Conservation (phyloP, 1,140 invertebrate genomes). For the Radopholus similis region DNA sequence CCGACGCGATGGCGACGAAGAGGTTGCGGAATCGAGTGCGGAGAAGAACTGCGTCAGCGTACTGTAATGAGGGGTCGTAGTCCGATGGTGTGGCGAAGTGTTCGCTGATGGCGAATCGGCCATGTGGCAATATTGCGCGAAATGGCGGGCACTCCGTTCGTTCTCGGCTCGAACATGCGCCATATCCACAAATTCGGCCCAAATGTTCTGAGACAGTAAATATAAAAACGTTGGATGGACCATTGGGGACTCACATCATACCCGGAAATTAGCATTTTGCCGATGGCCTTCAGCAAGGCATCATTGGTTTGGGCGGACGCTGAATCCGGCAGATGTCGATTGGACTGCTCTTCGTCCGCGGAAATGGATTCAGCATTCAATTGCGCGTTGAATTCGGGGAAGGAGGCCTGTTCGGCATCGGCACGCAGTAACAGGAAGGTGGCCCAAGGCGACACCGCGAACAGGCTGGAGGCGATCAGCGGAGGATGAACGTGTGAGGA, state of each 20-base stretch:
- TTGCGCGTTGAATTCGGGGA: conserved; percentile 14
- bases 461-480: conserved; percentile 11
- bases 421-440: conserved; percentile 32
- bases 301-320: conserved; percentile 9
- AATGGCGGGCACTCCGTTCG: neutral
- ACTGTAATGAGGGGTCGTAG: neutral
- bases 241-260: neutral
- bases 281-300: conserved; percentile 27
- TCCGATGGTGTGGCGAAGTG: neutral
- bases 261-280: conserved; percentile 20
- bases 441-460: conserved; percentile 32
- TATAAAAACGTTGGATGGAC: neutral
- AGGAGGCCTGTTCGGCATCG: conserved; percentile 26
- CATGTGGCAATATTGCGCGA: conserved; percentile 11
- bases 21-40: neutral
- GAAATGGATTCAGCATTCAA: conserved; percentile 11
- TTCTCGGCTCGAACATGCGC: neutral
- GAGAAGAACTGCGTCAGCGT: neutral
- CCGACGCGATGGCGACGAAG: neutral
- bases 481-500: conserved; percentile 27
- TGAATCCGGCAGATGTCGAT: too few species aligned
- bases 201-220: conserved; percentile 30
- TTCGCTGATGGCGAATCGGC: neutral
- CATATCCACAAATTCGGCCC: conserved; percentile 38
- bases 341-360: too few species aligned